Base-by-base conservation (phyloP, 1,140 invertebrate species). In the Drusus annulatus region DNA sequence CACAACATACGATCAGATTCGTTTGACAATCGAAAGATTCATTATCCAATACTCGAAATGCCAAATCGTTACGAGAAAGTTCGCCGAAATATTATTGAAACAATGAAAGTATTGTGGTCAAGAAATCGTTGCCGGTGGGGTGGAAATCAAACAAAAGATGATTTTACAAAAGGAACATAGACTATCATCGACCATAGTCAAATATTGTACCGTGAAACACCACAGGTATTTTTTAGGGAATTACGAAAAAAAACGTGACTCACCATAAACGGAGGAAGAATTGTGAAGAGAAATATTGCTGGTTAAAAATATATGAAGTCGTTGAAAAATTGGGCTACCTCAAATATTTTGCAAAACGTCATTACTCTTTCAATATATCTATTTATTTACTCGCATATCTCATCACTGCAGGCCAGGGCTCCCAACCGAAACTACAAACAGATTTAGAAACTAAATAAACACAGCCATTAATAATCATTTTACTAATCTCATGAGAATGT, bases 51-150 rank as follows among this genome's bases (percentile, higher is more conserved):
- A 63, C 65, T 51, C 23, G 31, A 79, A 79, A 79, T 79, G 78
- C 78, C 78, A 79, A 74, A 74, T 74, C 78, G 78, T 79, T 74
- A 31, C 45, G 69, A 63, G 78, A 79, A 79, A 79, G 78, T 75
- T 71, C 71, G 17, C 28, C 54, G 31, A 65, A 79, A 79, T 79
- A 54, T 23, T 58, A n/a, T 62, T 52, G 71, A 65, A 65, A 79
- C 78, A 79, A 79, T 79, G 69, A 79, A 79, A 79, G 77, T 79
- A 71, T 79, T 79, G 28, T 50, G 77, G 68, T 73, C 68, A 50
- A 62, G 63, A 45, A 45, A 7, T 36, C 52, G 52, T 23, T 5
- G 54, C 2, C 73, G 52, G 56, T 19, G 68, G 45, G 51, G 69
- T 51, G 69, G 28, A 63, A 79, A 74, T 51, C 78, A 16, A 6